A percentile compares a stretch with the other conserved stretches of the same genome.
Conservation (phyloP, 1,140 invertebrate genomes). For the Theocolax elegans region DNA sequence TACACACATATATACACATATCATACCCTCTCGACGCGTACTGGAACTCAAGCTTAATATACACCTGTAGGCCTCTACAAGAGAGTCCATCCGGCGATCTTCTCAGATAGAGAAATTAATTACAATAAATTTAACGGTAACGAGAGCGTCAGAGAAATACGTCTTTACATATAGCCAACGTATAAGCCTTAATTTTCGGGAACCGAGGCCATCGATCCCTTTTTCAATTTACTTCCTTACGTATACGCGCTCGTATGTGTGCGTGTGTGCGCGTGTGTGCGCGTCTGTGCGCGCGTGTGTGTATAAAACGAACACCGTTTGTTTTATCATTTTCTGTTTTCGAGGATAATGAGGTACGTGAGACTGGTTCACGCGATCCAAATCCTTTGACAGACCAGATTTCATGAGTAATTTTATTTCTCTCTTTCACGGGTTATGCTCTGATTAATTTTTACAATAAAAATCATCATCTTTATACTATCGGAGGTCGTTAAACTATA, state of each 20-base stretch:
- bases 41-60: conserved; percentile 25
- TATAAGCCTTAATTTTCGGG: conserved; percentile 45
- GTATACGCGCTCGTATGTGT: too few relatives aligned
- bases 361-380: neutral
- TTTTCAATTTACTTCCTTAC: neutral
- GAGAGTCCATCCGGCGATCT: conserved; percentile 55
- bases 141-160: conserved; percentile 51
- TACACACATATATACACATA: too few relatives aligned
- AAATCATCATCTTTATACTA: conserved; percentile 2
- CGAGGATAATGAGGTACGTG: neutral
- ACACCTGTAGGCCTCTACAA: conserved; percentile 17
- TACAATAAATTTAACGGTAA: conserved; percentile 67
- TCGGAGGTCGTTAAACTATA: neutral
- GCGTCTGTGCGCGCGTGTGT: too few relatives aligned
- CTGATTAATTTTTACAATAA: conserved; percentile 1
- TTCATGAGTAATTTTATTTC: neutral
- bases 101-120: conserved; percentile 66
- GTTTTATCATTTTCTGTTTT: too few relatives aligned
- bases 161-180: too few relatives aligned
- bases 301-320: too few relatives aligned
- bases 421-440: neutral
- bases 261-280: too few relatives aligned
- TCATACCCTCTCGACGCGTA: too few relatives aligned
- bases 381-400: neutral
- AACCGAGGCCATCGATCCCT: conserved; percentile 50